Evolutionary conservation across 2,797 vertebrate species (phyloP), one percentile per base, ranked within the genome.

Genomic region (Acropternis orthonyx): DNA sequence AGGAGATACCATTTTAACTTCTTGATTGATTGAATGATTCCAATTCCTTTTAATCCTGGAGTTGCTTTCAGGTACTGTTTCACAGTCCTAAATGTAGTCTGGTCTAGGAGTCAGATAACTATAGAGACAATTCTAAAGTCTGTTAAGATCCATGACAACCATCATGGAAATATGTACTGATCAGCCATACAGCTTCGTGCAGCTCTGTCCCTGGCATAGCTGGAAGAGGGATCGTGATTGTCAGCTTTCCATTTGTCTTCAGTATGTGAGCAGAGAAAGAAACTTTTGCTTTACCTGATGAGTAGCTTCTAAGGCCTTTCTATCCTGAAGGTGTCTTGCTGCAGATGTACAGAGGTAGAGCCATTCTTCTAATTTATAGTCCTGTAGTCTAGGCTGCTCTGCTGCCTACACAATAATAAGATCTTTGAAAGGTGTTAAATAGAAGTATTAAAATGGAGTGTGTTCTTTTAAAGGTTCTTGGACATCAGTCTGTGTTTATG

Each of bases 401-500:
- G 54, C 41, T 88, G 54, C 62, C 13, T 69, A 14, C 0, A 2
- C 43, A 83, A 1, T 21, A 18, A 30, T 44, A 34, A 63, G 20
- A n/a, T 51, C 26, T 56, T 44, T 74, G 54, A 30, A 58, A 74
- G 61, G 87, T 91, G 27, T 55, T 74, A 55, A 63, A 34, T 56
- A 67, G 41, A 80, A 72, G 9, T 21, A 51, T 36, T 95, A 84
- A 92, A 72, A 69, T 16, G 37, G 5, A 78, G 3, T 94, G 15
- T 85, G 14, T 94, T 91, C 6, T 94, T 85, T 96, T 86, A 36
- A 97, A 99, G 99, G 98, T 99, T 96, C 98, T 98, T 39, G 99
- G 99, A 82, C 99, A 99, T 97, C 99, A 99, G 97, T 99, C 99
- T 14, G 99, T 99, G 94, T 99, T 99, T 97, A 99, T 99, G 98